These are phyloP conservation scores for Oryzias celebensis DNA, from an alignment of 2,113 vertebrate species.

Conservation along the genomic window DNA sequence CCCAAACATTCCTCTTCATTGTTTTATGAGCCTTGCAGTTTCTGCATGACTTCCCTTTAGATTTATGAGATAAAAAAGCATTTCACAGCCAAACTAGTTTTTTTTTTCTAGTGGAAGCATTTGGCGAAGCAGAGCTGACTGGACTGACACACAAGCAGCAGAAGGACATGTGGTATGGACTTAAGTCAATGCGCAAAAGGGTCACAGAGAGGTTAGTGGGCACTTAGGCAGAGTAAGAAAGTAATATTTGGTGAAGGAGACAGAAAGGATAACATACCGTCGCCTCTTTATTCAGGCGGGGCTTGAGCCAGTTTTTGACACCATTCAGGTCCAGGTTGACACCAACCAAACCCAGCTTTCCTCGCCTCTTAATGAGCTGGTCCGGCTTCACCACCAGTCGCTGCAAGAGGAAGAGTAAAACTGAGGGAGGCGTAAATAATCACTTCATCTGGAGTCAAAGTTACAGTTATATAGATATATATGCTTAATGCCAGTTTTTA, in stretches of 20 bases:
- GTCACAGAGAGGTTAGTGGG: slow-evolving; percentile 26
- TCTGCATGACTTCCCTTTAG: slow-evolving; percentile 14
- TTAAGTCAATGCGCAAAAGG: slow-evolving; percentile 6
- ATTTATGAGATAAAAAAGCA: slow-evolving; percentile 48
- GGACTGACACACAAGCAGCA: slow-evolving; percentile 30
- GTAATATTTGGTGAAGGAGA: slow-evolving; percentile 34
- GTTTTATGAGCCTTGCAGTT: slow-evolving; percentile 23
- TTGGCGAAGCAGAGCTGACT: slow-evolving; percentile 15
- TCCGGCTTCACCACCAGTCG: slow-evolving; percentile 95
- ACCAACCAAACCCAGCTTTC: slow-evolving; percentile 94
- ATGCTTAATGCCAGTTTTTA: background rate
- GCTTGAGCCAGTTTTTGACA: slow-evolving; percentile 89
- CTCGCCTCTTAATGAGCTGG: slow-evolving; percentile 95
- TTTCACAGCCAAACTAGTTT: slow-evolving; percentile 31
- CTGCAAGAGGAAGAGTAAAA: slow-evolving; percentile 59
- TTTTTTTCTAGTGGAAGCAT: slow-evolving; percentile 22
- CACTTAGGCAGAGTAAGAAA: background rate
- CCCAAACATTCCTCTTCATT: slow-evolving; percentile 1
- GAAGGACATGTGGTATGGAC: background rate
- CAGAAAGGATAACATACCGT: slow-evolving; percentile 76
- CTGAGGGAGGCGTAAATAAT: background rate
- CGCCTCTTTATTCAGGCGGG: slow-evolving; percentile 85
- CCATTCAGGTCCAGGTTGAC: slow-evolving; percentile 89
- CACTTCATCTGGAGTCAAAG: background rate
- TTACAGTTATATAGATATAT: background rate